phyloP scores from a whole-genome alignment of 1,140 invertebrate genomes.

The Drosophila sp. region DNA sequence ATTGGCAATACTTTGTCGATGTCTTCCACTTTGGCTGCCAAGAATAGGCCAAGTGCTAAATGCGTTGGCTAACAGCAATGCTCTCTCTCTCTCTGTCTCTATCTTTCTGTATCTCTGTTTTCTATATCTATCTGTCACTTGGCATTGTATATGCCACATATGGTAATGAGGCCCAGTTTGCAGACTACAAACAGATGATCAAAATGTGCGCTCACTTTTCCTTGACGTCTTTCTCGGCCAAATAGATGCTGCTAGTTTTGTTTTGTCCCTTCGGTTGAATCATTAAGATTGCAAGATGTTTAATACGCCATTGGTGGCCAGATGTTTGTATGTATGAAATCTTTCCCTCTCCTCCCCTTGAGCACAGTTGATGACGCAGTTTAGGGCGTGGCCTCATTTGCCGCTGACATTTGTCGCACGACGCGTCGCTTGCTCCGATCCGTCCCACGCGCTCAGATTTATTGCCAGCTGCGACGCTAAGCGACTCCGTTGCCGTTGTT shows the following conservation, averaged over 20 bases:
- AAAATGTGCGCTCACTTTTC: constrained; percentile 60
- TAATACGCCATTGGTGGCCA: constrained; percentile 61
- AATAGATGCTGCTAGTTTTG: background rate
- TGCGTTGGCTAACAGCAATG: constrained; percentile 63
- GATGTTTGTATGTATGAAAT: constrained; percentile 1
- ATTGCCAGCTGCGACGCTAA: constrained; percentile 56
- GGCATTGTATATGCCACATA: constrained; percentile 54
- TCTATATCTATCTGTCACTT: background rate
- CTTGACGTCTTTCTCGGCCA: constrained; percentile 30
- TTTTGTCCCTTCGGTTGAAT: constrained; percentile 47
- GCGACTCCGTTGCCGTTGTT: constrained; percentile 23
- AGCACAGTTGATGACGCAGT: constrained; percentile 28
- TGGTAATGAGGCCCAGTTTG: constrained; percentile 79
- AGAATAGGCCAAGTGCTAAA: constrained; percentile 52
- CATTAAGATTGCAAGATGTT: constrained; percentile 56
- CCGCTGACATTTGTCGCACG: constrained; percentile 64
- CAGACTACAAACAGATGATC: constrained; percentile 72
- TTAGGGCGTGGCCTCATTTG: constrained; percentile 69
- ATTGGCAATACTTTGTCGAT: constrained; percentile 24
- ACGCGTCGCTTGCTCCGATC: constrained; percentile 15
- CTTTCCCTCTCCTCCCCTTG: constrained; percentile 2
- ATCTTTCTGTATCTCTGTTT: background rate
- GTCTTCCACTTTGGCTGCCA: constrained; percentile 1
- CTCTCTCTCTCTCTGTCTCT: constrained; percentile 21
- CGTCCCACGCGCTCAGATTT: constrained; percentile 75